A percentile compares a stretch with the other conserved stretches of the same genome.
phyloP scores from a whole-genome alignment of 2,888 invertebrate genomes.

The Neocrepidodera transversa region DNA sequence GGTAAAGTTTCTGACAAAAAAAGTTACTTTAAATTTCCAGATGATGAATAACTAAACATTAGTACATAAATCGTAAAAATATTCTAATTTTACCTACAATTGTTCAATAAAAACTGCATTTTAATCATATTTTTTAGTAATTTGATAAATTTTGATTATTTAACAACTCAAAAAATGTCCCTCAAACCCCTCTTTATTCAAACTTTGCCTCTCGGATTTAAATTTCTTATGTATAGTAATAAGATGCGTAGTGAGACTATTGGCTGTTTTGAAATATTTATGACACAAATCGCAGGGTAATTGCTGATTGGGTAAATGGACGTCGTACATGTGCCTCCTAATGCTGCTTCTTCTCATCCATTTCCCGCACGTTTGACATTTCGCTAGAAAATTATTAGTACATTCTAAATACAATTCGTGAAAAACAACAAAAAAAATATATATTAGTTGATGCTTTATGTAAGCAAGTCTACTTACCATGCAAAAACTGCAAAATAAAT shows the following conservation, averaged over 20 bases:
- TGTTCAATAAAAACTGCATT: too few species aligned
- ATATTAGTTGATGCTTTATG: constrained; percentile 31
- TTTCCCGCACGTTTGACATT: constrained; percentile 51
- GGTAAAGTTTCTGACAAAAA: too few species aligned
- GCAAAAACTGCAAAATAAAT: constrained; percentile 46
- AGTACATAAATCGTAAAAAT: too few species aligned
- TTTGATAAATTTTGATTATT: too few species aligned
- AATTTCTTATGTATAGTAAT: constrained; percentile 49
- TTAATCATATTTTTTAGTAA: too few species aligned
- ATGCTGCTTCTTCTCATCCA: constrained; percentile 52
- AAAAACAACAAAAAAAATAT: too few species aligned
- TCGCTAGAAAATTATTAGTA: constrained; percentile 51
- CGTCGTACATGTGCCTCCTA: constrained; percentile 52
- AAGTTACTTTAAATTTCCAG: too few species aligned
- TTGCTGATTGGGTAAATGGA: constrained; percentile 52
- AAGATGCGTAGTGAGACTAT: constrained; percentile 52
- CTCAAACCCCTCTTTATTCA: constrained; percentile 5
- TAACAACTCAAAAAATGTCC: neutral
- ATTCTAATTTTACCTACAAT: too few species aligned
- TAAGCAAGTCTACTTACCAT: constrained; percentile 56
- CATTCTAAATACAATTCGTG: constrained; percentile 34
- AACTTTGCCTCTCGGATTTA: constrained; percentile 22
- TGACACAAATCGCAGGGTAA: constrained; percentile 52
- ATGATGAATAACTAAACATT: too few species aligned
- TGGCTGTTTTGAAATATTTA: constrained; percentile 53